These are phyloP conservation scores for Puma concolor DNA, from an alignment of 2,113 vertebrate genomes.

Conservation along the genomic window DNA sequence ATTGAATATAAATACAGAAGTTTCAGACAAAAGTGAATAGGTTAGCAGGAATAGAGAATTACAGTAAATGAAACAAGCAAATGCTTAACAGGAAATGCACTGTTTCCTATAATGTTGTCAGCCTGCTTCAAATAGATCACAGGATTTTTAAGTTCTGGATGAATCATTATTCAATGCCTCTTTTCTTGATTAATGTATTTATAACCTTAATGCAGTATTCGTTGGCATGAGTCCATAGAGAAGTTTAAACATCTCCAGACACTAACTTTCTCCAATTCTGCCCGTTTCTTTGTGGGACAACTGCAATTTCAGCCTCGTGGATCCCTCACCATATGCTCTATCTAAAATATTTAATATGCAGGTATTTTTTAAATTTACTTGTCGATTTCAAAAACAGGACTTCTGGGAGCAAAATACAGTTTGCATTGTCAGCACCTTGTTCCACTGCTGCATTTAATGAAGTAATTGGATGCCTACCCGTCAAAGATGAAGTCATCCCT, in stretches of 20 bases:
- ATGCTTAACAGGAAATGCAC: conserved; percentile 42
- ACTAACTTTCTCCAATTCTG: not conserved
- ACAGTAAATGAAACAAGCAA: conserved; percentile 26
- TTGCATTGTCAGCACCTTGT: conserved; percentile 3
- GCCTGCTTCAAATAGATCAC: conserved; percentile 19
- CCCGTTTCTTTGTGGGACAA: not conserved
- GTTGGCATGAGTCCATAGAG: not conserved
- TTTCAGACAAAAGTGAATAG: not conserved
- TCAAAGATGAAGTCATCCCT: conserved; percentile 35
- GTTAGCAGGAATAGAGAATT: not conserved
- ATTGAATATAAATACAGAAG: not conserved
- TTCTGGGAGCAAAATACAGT: not conserved
- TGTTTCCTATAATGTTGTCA: conserved; percentile 44
- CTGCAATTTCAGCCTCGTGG: not conserved
- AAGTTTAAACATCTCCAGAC: conserved; percentile 9
- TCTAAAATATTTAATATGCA: conserved; percentile 36
- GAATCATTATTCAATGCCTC: conserved; percentile 45
- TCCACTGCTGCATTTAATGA: conserved; percentile 20
- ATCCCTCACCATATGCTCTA: not conserved
- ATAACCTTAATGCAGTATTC: conserved; percentile 27
- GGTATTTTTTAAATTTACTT: not conserved
- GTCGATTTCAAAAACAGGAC: not conserved
- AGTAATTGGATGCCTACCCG: conserved; percentile 13
- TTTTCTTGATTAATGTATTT: conserved; percentile 57
- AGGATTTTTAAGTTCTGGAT: not conserved